Base-by-base conservation (phyloP, 2,888 invertebrate species). In the Phengaris alcon region DNA sequence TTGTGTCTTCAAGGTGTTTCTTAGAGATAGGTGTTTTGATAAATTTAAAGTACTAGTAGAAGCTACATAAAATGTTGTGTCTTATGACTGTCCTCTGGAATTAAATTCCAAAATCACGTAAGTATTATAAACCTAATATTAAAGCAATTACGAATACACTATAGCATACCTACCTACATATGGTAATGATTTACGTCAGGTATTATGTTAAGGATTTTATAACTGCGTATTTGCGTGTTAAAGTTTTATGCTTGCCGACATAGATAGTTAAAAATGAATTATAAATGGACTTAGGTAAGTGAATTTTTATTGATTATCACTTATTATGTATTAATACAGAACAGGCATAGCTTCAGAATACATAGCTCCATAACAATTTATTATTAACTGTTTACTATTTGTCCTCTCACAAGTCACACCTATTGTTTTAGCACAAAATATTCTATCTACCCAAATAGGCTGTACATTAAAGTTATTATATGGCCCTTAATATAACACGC, bases 1-100 rank as follows among this genome's bases (percentile, higher is more conserved):
- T 72, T 35, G 72, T 44, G 72, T 72, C 54, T 72, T 72, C 72
- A 35, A 72, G 8, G 52, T 54, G 35, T 72, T 35, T 52, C 22
- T 22, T 52, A 52, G n/a, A 48, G 69, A 48, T 69, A 48, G 15
- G 69, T 69, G 46, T 69, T 46, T 48, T 48, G n/a, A 48, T 69
- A 10, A 64, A 52, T 35, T 54, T 72, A 51, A 70, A n/a, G 12
- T 72, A 54, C 35, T 54, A 22, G 15, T 15, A 44, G 4, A 68
- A 69, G 5, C 15, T 5, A 52, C 6, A 7, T 35, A 70, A 48
- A 70, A 70, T 70, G 70, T 70, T 72, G 54, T 35, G 12, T 54
- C 35, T 54, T 22, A 22, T 35, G 15, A 22, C 52, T 72, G 22
- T 52, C 70, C 15, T 48, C 52, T 54, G 54, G 54, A 52, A 52